phyloP scores from a whole-genome alignment of 2,888 invertebrate species.

The Drosophila quasianomalipes region DNA sequence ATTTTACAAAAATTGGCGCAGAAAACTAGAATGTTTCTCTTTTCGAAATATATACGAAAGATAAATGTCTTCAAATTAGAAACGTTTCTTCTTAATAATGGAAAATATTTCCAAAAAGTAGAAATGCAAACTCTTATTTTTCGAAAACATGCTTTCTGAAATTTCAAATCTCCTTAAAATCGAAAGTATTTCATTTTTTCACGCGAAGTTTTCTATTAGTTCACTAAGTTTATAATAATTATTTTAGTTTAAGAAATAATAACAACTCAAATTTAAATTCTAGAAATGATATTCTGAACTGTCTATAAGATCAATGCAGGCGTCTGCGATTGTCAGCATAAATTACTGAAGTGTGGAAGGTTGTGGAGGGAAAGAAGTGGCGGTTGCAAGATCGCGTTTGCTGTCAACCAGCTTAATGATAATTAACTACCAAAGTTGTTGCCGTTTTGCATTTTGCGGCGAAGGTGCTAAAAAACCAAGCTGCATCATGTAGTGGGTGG shows the following conservation, averaged over 20 bases:
- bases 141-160: background rate
- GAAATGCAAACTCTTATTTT: background rate
- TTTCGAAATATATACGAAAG: background rate
- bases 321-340: slow-evolving; percentile 55
- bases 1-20: background rate
- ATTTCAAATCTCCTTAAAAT: background rate
- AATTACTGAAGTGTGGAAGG: slow-evolving; percentile 29
- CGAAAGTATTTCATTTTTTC: background rate
- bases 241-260: background rate
- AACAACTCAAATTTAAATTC: background rate
- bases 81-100: background rate
- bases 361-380: background rate
- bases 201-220: background rate
- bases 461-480: slow-evolving; percentile 42
- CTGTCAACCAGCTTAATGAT: slow-evolving; percentile 44
- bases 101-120: background rate
- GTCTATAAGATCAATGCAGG: background rate
- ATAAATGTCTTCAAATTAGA: background rate
- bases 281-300: background rate
- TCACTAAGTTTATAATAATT: background rate
- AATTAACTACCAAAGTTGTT: slow-evolving; percentile 63
- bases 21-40: background rate
- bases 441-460: slow-evolving; percentile 44
- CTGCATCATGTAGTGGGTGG: background rate
- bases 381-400: slow-evolving; percentile 31